Base-by-base conservation (phyloP, 1,140 invertebrate species). In the Neodiprion virginianus region DNA sequence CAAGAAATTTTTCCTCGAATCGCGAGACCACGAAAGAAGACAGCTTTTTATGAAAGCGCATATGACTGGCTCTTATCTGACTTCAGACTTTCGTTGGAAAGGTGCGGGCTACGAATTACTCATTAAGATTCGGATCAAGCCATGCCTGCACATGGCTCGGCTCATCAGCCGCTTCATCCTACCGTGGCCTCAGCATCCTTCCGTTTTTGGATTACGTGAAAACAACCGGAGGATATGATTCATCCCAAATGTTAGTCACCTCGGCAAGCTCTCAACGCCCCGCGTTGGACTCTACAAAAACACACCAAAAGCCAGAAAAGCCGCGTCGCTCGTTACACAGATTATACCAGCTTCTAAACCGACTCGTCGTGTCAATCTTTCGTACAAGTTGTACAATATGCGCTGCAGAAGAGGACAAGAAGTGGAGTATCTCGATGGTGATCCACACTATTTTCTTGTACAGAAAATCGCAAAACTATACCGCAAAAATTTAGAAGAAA, bases 201-300 rank as follows among this genome's bases (percentile, higher is more conserved):
- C 53, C 53, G 53, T 61, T 61, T 61, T 61, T 61, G 11, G 53
- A 61, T 61, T 61, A 61, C n/a, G 53, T 61, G 53, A 61, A 61
- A 40, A 40, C 28, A 40, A 40, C 28, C 28, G 28, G 28, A 40
- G 28, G 28, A 40, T 12, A 61, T 61, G 53, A 61, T 61, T 61
- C 53, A 61, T 7, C 53, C 53, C 53, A 17, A 61, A 61, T 61
- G 53, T 61, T 61, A 61, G 53, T 61, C 53, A 61, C 53, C 53
- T 61, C 53, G 53, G 17, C 17, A 1, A 21, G 17, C 17, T 21
- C 17, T 21, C 17, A 21, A 21, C 17, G 17, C 17, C 2, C 28
- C 5, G 28, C 1, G 28, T 40, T 40, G 28, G 28, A 40, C 28
- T 40, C 28, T 3, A 40, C 28, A 40, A 40, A 40, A 40, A 40